Percentiles rank a stretch among this genome's conserved stretches.
phyloP scores from a whole-genome alignment of 2,113 vertebrate genomes.

The Phyllostomus hastatus region DNA sequence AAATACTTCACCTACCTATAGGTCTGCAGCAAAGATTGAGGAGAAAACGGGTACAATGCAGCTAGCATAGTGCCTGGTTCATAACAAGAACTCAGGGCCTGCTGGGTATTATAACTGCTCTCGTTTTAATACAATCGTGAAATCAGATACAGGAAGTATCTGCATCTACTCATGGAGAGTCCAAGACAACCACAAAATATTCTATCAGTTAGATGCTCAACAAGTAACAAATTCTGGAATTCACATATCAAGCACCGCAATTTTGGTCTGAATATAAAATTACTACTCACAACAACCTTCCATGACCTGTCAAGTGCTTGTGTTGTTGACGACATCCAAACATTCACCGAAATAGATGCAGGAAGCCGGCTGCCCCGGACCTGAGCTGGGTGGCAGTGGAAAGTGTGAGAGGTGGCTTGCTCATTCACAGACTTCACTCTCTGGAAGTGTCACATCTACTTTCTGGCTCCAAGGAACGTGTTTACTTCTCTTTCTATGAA shows the following conservation, averaged over 20 bases:
- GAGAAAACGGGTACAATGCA: background rate
- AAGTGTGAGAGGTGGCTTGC: background rate
- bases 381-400: fast-evolving
- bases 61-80: background rate
- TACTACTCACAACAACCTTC: background rate
- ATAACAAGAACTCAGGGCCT: background rate
- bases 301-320: background rate
- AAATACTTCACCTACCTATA: background rate
- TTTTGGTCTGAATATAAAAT: background rate
- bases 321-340: background rate
- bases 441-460: background rate
- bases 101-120: background rate
- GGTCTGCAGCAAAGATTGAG: background rate
- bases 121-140: background rate
- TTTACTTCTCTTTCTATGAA: constrained; percentile 68
- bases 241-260: background rate
- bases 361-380: fast-evolving
- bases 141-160: background rate
- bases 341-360: background rate
- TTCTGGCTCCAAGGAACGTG: constrained; percentile 49
- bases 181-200: background rate
- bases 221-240: background rate
- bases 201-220: background rate
- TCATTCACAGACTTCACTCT: background rate
- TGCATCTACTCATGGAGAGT: background rate